A percentile compares a stretch with the other conserved stretches of the same genome.
Conservation (phyloP, 2,888 invertebrate genomes). For the Cataglyphis albicans region DNA sequence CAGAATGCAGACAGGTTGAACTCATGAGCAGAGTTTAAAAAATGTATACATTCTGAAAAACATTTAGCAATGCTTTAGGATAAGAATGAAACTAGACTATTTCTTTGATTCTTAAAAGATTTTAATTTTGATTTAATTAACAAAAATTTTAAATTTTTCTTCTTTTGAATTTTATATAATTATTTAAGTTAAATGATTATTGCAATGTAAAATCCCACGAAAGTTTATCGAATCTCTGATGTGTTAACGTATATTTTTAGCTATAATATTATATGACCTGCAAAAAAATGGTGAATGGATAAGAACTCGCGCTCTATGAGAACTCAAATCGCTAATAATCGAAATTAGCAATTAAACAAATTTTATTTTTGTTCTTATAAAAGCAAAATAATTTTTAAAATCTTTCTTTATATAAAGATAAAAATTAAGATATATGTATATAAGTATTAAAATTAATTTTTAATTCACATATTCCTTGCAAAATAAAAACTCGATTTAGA, state of each 20-base stretch:
- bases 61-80: conserved; percentile 66
- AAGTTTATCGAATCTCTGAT: conserved; percentile 60
- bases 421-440: neutral
- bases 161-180: conserved; percentile 48
- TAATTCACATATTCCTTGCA: conserved; percentile 13
- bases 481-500: neutral
- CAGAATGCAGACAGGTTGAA: conserved; percentile 63
- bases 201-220: conserved; percentile 64
- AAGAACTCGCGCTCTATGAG: neutral
- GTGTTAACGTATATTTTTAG: conserved; percentile 51
- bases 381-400: neutral
- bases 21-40: conserved; percentile 6
- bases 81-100: conserved; percentile 45
- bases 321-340: neutral
- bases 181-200: conserved; percentile 38
- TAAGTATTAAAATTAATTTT: conserved; percentile 1
- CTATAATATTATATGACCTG: conserved; percentile 59
- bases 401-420: neutral
- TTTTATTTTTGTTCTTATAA: conserved; percentile 1
- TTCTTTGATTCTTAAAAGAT: conserved; percentile 43
- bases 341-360: neutral
- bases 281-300: conserved; percentile 31
- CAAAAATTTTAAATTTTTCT: conserved; percentile 4
- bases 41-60: conserved; percentile 64
- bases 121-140: conserved; percentile 20